Conservation (phyloP, 2,113 vertebrate genomes). For the Silurus glanis region DNA sequence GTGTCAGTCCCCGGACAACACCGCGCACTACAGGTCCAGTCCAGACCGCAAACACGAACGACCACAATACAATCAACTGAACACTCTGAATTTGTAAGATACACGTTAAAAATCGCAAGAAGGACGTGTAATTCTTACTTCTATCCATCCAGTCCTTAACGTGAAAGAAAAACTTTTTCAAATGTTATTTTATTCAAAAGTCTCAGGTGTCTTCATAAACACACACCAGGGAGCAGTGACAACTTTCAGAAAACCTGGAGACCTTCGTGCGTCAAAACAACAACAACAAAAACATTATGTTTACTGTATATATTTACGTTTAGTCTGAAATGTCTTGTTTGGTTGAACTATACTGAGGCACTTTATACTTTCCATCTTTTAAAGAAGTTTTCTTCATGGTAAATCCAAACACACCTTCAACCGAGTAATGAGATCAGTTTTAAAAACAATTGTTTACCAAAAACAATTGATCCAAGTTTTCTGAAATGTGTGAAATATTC, state of each 20-base stretch:
- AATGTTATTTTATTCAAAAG: neutral
- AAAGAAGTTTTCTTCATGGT: conserved; percentile 9
- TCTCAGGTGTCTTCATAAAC: conserved; percentile 37
- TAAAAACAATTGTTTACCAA: neutral
- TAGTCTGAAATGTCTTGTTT: conserved; percentile 54
- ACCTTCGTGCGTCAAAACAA: conserved; percentile 17
- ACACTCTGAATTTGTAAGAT: conserved; percentile 8
- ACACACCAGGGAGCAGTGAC: conserved; percentile 11
- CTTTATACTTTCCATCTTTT: conserved; percentile 46
- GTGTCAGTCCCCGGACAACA: conserved; percentile 80
- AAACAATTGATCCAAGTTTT: neutral
- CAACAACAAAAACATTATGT: conserved; percentile 22
- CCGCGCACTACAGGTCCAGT: conserved; percentile 68
- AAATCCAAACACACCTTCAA: neutral
- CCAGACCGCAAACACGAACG: conserved; percentile 45
- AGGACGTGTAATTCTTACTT: neutral
- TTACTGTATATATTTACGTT: conserved; percentile 40
- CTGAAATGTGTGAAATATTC: conserved; percentile 3
- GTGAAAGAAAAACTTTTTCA: neutral
- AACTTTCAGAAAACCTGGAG: conserved; percentile 15
- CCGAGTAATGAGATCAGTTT: neutral
- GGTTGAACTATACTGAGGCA: conserved; percentile 63
- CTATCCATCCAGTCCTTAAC: neutral
- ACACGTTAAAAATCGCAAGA: neutral
- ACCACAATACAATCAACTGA: conserved; percentile 64